These are phyloP conservation scores for Temnothorax longispinosus DNA, from an alignment of 1,140 invertebrate species.

Conservation along the genomic window DNA sequence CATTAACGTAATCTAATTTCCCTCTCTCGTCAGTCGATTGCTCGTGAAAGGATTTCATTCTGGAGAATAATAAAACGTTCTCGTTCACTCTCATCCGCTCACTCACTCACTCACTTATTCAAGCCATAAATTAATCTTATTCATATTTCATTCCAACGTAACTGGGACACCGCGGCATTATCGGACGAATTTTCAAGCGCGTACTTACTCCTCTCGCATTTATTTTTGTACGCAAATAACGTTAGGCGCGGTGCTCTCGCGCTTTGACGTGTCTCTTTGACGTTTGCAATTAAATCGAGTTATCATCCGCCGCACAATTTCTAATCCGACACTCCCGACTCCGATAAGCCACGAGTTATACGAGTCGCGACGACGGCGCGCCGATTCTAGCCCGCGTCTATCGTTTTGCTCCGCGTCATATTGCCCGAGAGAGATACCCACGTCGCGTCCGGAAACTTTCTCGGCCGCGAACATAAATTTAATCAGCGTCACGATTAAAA, in stretches of 20 bases:
- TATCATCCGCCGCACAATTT: slow-evolving; percentile 1
- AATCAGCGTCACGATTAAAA: not conserved
- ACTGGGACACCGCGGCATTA: slow-evolving; percentile 6
- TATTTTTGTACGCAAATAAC: slow-evolving; percentile 17
- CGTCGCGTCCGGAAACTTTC: slow-evolving; percentile 32
- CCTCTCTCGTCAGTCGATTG: not conserved
- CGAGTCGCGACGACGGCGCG: not conserved
- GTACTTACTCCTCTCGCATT: not conserved
- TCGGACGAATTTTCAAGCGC: not conserved
- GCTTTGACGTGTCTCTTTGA: not conserved
- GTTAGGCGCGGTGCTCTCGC: not conserved
- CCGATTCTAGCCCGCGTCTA: not conserved
- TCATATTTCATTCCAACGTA: slow-evolving; percentile 26
- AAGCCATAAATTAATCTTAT: slow-evolving; percentile 23
- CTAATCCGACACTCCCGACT: not conserved
- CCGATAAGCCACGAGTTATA: not conserved
- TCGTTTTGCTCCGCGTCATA: not conserved
- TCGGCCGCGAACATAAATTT: slow-evolving; percentile 16
- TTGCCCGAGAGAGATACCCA: not conserved
- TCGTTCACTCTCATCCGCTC: not conserved
- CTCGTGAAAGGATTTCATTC: slow-evolving; percentile 18
- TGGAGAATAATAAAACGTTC: slow-evolving; percentile 17
- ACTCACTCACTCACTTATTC: not conserved
- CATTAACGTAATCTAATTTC: slow-evolving; percentile 26
- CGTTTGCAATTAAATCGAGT: slow-evolving; percentile 14